Evolutionary conservation across 2,888 invertebrate species (phyloP).

Genomic region (Tetragnatha montana): DNA sequence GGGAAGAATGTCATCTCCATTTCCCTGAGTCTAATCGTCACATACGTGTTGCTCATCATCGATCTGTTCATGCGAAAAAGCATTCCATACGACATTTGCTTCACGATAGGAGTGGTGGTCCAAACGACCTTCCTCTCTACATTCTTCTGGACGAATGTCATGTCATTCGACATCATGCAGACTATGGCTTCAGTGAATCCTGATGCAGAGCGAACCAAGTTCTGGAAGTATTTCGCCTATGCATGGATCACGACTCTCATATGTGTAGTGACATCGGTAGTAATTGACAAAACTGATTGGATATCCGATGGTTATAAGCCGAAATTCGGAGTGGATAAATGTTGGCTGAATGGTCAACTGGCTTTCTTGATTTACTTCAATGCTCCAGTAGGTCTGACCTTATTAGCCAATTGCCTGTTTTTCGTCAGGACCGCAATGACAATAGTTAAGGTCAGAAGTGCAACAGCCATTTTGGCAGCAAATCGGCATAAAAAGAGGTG

Average conservation of each 20-base stretch:
- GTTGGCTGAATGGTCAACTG: conserved; percentile 71
- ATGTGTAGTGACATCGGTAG: conserved; percentile 57
- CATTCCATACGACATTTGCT: conserved; percentile 36
- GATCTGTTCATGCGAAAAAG: conserved; percentile 51
- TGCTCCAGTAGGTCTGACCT: conserved; percentile 69
- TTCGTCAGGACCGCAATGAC: conserved; percentile 68
- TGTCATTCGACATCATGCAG: conserved; percentile 75
- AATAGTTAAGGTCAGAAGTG: conserved; percentile 60
- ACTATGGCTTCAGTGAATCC: conserved; percentile 70
- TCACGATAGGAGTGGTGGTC: conserved; percentile 74
- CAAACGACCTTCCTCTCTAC: conserved; percentile 75
- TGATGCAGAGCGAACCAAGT: conserved; percentile 29
- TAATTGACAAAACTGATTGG: conserved; percentile 54
- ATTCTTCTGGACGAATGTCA: conserved; percentile 77
- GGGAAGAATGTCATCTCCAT: conserved; percentile 71
- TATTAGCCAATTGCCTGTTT: conserved; percentile 65
- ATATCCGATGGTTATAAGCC: conserved; percentile 58
- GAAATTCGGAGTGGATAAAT: conserved; percentile 65
- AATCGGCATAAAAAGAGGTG: conserved; percentile 70
- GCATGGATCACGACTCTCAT: conserved; percentile 64
- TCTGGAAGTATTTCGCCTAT: conserved; percentile 66
- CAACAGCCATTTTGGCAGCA: conserved; percentile 56
- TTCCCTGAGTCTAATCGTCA: conserved; percentile 67
- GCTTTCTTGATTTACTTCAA: conserved; percentile 71
- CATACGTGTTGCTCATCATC: conserved; percentile 66